A percentile compares a stretch with the other conserved stretches of the same genome.
phyloP scores from a whole-genome alignment of 2,113 vertebrate species.

The Patagioenas fasciata region DNA sequence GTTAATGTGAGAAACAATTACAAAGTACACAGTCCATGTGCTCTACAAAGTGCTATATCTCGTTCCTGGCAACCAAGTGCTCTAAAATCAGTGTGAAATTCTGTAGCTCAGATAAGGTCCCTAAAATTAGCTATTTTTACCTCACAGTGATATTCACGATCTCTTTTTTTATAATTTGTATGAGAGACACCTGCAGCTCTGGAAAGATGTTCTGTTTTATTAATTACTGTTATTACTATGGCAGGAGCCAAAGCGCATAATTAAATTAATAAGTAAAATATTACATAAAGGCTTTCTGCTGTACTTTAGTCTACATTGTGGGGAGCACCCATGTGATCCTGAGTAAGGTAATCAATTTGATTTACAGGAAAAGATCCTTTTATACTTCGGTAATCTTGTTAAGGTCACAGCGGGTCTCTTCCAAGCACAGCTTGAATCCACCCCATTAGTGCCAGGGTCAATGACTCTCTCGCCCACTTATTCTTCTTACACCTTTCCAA shows the following conservation, averaged over 20 bases:
- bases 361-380: conserved; percentile 57
- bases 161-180: conserved; percentile 34
- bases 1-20: conserved; percentile 40
- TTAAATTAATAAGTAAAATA: conserved; percentile 52
- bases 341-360: conserved; percentile 49
- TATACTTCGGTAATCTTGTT: conserved; percentile 44
- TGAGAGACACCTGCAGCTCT: conserved; percentile 37
- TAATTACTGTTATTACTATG: conserved; percentile 36
- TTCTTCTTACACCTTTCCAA: conserved; percentile 15
- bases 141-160: not conserved
- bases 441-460: conserved; percentile 42
- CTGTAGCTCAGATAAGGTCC: not conserved
- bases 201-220: conserved; percentile 1
- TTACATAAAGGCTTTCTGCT: conserved; percentile 35
- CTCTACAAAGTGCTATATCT: not conserved
- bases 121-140: conserved; percentile 21
- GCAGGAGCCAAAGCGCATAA: conserved; percentile 14
- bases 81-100: not conserved
- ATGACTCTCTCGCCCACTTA: not conserved
- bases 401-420: conserved; percentile 24
- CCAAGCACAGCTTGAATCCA: conserved; percentile 17
- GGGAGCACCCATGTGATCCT: not conserved
- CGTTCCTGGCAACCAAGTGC: not conserved
- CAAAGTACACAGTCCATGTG: conserved; percentile 11
- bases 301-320: conserved; percentile 4